Conservation (phyloP, 2,888 invertebrate genomes). For the Brenthis hecate region DNA sequence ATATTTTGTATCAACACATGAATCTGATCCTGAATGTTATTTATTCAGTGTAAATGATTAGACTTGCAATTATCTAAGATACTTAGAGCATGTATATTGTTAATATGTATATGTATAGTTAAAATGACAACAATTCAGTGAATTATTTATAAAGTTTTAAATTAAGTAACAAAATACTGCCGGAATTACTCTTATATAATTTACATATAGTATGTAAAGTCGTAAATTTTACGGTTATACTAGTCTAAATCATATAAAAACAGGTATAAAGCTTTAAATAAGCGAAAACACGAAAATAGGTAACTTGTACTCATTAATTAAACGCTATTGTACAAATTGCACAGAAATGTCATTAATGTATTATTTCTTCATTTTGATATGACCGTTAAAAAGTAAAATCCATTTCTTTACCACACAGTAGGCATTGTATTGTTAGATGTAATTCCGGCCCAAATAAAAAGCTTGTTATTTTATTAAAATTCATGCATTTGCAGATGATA, state of each 20-base stretch:
- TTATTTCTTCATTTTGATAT: not conserved
- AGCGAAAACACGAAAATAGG: conserved; percentile 11
- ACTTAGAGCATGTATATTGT: conserved; percentile 41
- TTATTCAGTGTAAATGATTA: conserved; percentile 29
- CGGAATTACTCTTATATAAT: conserved; percentile 40
- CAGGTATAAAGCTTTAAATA: conserved; percentile 35
- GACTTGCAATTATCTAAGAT: conserved; percentile 37
- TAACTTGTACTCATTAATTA: conserved; percentile 6
- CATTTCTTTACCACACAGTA: not conserved
- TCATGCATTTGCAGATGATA: conserved; percentile 12
- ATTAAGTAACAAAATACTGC: conserved; percentile 40
- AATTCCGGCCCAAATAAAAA: conserved; percentile 34
- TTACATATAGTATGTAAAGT: not conserved
- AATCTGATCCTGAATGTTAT: conserved; percentile 26
- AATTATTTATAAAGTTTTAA: conserved; percentile 26
- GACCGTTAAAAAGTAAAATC: not conserved
- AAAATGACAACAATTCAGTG: conserved; percentile 30
- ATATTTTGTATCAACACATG: conserved; percentile 24
- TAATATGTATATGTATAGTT: conserved; percentile 31
- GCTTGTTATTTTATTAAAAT: conserved; percentile 23
- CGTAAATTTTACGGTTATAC: conserved; percentile 15
- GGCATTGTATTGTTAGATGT: conserved; percentile 19
- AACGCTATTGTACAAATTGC: too few relatives aligned
- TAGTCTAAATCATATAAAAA: conserved; percentile 16
- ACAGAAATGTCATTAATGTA: not conserved